Conservation (phyloP, 2,888 invertebrate species). For the Dione vanillae region DNA sequence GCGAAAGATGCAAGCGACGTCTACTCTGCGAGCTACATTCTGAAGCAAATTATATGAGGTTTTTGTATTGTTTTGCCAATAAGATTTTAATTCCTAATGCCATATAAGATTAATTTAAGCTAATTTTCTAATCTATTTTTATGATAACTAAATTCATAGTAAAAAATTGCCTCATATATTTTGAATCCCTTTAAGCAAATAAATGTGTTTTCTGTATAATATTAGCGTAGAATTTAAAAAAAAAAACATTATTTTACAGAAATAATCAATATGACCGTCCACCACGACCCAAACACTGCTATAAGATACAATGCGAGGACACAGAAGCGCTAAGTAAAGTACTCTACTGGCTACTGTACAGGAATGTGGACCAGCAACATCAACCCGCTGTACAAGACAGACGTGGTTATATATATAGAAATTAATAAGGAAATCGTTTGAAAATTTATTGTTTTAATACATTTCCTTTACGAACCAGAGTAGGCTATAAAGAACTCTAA, state of each 20-base stretch:
- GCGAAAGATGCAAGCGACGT: conserved; percentile 70
- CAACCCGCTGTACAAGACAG: conserved; percentile 15
- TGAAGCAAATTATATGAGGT: conserved; percentile 59
- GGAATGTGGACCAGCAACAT: conserved; percentile 45
- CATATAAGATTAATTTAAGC: too few relatives aligned
- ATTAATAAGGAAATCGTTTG: neutral
- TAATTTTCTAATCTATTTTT: too few relatives aligned
- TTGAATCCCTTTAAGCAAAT: too few relatives aligned
- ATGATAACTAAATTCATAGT: too few relatives aligned
- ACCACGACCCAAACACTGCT: conserved; percentile 59
- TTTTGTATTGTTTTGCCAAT: too few relatives aligned
- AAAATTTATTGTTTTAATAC: neutral
- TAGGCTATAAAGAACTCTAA: too few relatives aligned
- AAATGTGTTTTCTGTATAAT: too few relatives aligned
- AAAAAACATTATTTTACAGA: neutral
- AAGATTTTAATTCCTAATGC: too few relatives aligned
- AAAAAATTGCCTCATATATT: too few relatives aligned
- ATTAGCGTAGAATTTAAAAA: too few relatives aligned
- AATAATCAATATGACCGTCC: conserved; percentile 15
- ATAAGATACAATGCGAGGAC: conserved; percentile 70
- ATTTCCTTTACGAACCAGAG: too few relatives aligned
- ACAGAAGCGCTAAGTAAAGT: conserved; percentile 59
- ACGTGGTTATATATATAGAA: conserved; percentile 28
- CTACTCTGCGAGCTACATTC: conserved; percentile 74
- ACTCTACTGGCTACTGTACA: conserved; percentile 64